Percentiles rank a stretch among this genome's conserved stretches.
Evolutionary conservation across 2,797 vertebrate species (phyloP).

Genomic region (Buceros bicornis): DNA sequence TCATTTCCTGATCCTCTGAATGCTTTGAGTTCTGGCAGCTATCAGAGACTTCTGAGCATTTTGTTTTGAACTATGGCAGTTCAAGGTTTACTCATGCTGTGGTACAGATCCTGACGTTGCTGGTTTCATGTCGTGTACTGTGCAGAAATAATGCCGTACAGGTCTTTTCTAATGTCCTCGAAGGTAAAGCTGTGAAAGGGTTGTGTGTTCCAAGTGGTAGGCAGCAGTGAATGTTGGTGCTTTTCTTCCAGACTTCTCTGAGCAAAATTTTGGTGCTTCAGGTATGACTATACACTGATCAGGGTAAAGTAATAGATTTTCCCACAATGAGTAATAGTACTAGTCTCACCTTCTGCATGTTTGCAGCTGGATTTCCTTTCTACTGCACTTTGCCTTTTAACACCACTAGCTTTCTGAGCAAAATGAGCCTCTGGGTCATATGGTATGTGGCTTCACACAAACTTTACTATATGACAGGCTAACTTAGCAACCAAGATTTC

Average conservation of each 20-base stretch:
- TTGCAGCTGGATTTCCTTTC: background rate
- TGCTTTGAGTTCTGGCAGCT: background rate
- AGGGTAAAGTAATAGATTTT: background rate
- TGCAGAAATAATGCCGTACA: background rate
- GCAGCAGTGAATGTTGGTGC: background rate
- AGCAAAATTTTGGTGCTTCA: background rate
- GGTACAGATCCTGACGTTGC: background rate
- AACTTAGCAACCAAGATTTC: background rate
- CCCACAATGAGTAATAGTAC: accelerated
- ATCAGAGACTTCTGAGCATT: background rate
- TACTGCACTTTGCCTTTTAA: background rate
- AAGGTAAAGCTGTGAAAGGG: background rate
- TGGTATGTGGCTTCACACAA: background rate
- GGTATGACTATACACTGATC: background rate
- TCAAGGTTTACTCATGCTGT: background rate
- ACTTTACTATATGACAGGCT: background rate
- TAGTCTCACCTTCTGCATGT: background rate
- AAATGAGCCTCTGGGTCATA: background rate
- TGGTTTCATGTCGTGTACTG: background rate
- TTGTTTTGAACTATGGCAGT: background rate
- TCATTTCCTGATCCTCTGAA: background rate
- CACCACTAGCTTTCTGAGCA: background rate
- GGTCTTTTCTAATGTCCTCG: background rate
- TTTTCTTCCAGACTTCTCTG: background rate
- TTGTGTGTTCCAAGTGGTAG: background rate